Evolutionary conservation across 2,113 vertebrate genomes (phyloP).

Genomic region (Papio anubis): DNA sequence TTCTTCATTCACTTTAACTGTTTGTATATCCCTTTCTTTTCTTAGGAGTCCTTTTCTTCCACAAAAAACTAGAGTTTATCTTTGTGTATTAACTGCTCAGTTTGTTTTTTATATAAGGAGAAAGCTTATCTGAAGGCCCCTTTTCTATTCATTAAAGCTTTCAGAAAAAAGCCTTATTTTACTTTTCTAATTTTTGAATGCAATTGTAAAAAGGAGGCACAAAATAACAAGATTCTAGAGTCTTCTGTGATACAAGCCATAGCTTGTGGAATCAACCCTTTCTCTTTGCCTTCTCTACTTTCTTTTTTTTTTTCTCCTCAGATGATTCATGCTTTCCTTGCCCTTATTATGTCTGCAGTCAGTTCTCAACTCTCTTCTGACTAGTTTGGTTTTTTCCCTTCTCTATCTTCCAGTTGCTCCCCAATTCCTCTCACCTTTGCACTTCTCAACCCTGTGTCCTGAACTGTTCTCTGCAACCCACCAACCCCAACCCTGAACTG

Average conservation of each 20-base stretch:
- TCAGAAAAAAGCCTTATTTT: not conserved
- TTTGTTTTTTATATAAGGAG: constrained; percentile 38
- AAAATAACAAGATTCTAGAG: constrained; percentile 15
- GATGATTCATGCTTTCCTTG: not conserved
- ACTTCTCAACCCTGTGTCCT: not conserved
- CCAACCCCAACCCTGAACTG: not conserved
- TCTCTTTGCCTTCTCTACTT: not conserved
- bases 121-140: not conserved
- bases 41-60: constrained; percentile 17
- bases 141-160: not conserved
- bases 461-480: not conserved
- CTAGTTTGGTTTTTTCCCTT: not conserved
- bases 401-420: not conserved
- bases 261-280: not conserved
- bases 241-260: not conserved
- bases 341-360: not conserved
- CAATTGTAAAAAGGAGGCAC: not conserved
- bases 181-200: not conserved
- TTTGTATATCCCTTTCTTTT: constrained; percentile 25
- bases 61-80: not conserved
- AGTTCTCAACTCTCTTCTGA: not conserved
- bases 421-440: not conserved
- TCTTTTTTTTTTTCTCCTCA: not conserved
- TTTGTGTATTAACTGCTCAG: not conserved
- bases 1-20: not conserved